Base-by-base conservation (phyloP, 2,113 vertebrate species). In the Toxotes chatareus region DNA sequence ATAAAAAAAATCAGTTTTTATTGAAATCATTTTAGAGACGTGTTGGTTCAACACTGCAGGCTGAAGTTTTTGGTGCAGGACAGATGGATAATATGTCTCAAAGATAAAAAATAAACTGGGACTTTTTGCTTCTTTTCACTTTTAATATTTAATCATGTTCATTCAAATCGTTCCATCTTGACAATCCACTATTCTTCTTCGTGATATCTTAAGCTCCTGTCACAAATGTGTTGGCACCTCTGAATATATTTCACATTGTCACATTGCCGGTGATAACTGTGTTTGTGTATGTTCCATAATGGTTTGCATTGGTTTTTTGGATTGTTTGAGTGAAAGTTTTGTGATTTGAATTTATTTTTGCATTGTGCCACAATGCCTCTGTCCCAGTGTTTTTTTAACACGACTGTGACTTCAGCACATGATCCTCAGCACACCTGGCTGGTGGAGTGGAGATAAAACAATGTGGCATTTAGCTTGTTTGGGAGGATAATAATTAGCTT, bases 401-500 rank as follows among this genome's bases (percentile, higher is more conserved):
- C 23, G 21, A 31, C 59, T 76, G 34, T 82, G 65, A 73, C 80
- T 74, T 71, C 27, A 27, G 27, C 27, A 27, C 27, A 27, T 27
- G 27, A 27, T 68, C 10, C 38, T 77, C 36, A 31, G 79, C 75
- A 56, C 75, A 82, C 71, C 49, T 86, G 42, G 38, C 71, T 61
- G 23, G 1, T 53, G 19, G 71, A 68, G 73, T 56, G 72, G 38
- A 32, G 63, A 69, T 77, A 47, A 86, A 86, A 75, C 76, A 79
- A 81, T 47, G 60, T 65, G 55, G 76, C 47, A 36, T 62, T 62
- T 72, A 60, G 36, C 85, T 66, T 73, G 61, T 63, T 88, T 42
- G 17, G 59, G 62, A 56, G 47, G 65, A 70, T 12, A 68, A 70
- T 87, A 72, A 88, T 82, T 64, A 80, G 60, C 51, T 76, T 34